Evolutionary conservation across 2,888 invertebrate genomes (phyloP).

Genomic region (Resseliella maxima): DNA sequence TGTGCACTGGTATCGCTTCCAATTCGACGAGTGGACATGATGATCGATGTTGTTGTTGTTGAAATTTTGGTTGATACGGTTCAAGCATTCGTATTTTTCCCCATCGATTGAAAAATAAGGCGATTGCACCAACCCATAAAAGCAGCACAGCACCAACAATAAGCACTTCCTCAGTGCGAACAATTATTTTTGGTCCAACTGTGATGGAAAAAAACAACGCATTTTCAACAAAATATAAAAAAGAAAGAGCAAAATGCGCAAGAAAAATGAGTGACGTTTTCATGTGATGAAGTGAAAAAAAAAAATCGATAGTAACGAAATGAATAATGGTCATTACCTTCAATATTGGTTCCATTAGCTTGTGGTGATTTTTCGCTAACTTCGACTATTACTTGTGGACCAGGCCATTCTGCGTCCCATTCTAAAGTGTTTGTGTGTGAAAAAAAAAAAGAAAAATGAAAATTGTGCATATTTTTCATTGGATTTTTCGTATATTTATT

Average conservation of each 20-base stretch:
- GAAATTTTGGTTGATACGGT: conserved; percentile 91
- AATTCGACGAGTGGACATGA: conserved; percentile 77
- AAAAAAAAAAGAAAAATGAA: no score
- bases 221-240: no score
- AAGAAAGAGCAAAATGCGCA: no score
- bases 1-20: conserved; percentile 61
- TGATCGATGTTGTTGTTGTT: conserved; percentile 83
- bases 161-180: conserved; percentile 85
- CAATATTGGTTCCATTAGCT: conserved; percentile 57
- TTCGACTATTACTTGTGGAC: conserved; percentile 66
- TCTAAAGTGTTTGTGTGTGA: conserved; percentile 63
- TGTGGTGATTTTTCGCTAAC: conserved; percentile 64
- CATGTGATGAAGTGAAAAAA: not conserved
- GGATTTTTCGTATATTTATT: not conserved
- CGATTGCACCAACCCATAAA: conserved; percentile 90
- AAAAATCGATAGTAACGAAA: not conserved
- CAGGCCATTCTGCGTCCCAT: conserved; percentile 67
- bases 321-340: conserved; percentile 37
- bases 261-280: no score
- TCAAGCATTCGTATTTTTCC: conserved; percentile 93
- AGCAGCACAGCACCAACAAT: conserved; percentile 86
- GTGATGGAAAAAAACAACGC: conserved; percentile 14
- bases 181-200: conserved; percentile 75
- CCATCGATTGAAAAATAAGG: conserved; percentile 93
- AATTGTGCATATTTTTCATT: conserved; percentile 19